phyloP scores from a whole-genome alignment of 37 sponge, comb jelly and placozoan species.

The Ephydatia muelleri region DNA sequence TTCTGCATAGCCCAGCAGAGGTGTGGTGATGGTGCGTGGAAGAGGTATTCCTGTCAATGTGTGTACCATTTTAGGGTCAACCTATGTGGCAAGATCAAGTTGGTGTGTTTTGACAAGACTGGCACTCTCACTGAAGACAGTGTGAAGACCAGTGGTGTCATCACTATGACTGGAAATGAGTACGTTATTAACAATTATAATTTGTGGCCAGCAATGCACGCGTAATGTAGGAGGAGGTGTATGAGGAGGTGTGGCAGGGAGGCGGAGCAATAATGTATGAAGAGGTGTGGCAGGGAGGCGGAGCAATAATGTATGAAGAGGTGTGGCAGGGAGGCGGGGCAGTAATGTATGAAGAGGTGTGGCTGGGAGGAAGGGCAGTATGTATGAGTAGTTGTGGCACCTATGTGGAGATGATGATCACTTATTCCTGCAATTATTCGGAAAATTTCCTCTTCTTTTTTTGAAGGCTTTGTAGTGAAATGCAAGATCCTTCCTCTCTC shows the following conservation, averaged over 20 bases:
- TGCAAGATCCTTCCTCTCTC: conserved; percentile 34
- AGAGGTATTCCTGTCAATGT: not conserved
- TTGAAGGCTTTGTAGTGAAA: conserved; percentile 22
- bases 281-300: not conserved
- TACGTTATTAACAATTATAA: no score
- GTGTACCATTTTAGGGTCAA: conserved; percentile 53
- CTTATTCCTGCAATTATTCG: not conserved
- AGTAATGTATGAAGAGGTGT: not conserved
- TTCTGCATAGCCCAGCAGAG: conserved; percentile 95
- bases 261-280: not conserved
- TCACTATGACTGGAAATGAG: conserved; percentile 3
- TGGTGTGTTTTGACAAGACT: conserved; percentile 97
- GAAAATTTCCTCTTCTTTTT: not conserved
- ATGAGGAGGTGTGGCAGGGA: not conserved
- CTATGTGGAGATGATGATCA: no score
- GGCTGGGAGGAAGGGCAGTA: not conserved
- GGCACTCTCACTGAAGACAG: conserved; percentile 97
- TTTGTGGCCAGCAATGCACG: no score
- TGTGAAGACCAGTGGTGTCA: conserved; percentile 66
- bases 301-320: not conserved
- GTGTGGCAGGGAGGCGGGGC: not conserved
- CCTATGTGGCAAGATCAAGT: conserved; percentile 89
- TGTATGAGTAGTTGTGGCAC: no score
- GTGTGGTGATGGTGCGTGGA: conserved; percentile 21
- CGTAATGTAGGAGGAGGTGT: not conserved